These are phyloP conservation scores for Microtus oregoni DNA, from an alignment of 2,113 vertebrate species.

Conservation along the genomic window DNA sequence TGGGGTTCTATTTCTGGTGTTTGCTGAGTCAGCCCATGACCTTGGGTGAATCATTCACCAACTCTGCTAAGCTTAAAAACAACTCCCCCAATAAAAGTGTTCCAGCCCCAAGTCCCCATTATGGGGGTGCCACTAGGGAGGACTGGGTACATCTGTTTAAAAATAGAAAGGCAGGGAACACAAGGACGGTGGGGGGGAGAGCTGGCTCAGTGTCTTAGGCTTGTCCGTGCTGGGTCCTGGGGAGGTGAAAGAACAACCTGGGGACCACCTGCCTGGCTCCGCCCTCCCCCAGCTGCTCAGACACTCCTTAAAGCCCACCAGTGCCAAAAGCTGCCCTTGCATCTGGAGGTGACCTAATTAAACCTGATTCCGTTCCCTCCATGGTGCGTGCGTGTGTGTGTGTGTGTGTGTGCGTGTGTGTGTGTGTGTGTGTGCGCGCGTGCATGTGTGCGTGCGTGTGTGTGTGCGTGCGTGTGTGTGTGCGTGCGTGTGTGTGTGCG, in stretches of 20 bases:
- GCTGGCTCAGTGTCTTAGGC: neutral
- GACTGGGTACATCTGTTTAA: neutral
- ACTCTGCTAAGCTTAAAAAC: constrained; percentile 50
- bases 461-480: neutral
- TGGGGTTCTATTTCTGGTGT: constrained; percentile 65
- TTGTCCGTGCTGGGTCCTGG: neutral
- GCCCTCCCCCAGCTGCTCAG: constrained; percentile 31
- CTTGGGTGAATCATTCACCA: constrained; percentile 77
- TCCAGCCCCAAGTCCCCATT: neutral
- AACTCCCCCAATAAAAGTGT: constrained; percentile 47
- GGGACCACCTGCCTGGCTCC: neutral
- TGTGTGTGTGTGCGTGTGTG: neutral
- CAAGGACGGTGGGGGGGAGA: fast-evolving
- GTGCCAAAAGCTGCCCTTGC: neutral
- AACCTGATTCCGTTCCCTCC: constrained; percentile 11
- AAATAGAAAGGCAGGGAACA: neutral
- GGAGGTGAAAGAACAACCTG: too few species aligned
- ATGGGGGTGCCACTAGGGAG: neutral
- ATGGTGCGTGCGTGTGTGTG: neutral
- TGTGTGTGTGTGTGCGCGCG: too few species aligned
- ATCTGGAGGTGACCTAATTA: constrained; percentile 78
- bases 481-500: neutral
- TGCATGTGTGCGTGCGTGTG: neutral
- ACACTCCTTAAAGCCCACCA: constrained; percentile 63
- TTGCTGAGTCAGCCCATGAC: constrained; percentile 79